phyloP scores from a whole-genome alignment of 2,797 vertebrate species.

The Lepus townsendii region DNA sequence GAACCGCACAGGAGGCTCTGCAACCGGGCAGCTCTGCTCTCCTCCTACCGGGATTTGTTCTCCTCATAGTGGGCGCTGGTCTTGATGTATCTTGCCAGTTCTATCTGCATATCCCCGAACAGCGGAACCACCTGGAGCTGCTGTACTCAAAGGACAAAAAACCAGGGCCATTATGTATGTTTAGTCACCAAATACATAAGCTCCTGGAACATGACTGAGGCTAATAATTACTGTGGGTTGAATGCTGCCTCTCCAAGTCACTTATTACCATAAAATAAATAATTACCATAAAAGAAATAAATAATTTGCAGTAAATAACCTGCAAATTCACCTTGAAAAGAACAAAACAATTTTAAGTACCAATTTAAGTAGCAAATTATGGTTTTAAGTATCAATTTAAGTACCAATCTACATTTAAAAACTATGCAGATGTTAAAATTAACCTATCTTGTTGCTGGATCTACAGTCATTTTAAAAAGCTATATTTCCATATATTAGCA shows the following conservation, averaged over 20 bases:
- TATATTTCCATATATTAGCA: background rate
- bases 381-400: background rate
- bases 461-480: background rate
- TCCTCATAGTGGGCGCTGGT: conserved; percentile 99
- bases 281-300: background rate
- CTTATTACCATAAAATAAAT: background rate
- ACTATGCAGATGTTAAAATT: conserved; percentile 14
- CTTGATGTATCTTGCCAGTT: conserved; percentile 98
- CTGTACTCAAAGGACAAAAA: conserved; percentile 86
- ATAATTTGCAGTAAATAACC: background rate
- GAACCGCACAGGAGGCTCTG: background rate
- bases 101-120: conserved; percentile 99
- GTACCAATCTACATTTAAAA: background rate
- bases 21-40: background rate
- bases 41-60: conserved; percentile 96
- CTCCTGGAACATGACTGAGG: background rate
- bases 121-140: conserved; percentile 98
- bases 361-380: background rate
- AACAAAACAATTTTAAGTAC: background rate
- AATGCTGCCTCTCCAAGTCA: background rate
- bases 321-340: background rate
- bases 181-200: background rate
- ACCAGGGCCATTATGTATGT: conserved; percentile 14
- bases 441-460: background rate
- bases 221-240: background rate